Percentiles rank a stretch among this genome's conserved stretches.
Conservation (phyloP, 2,113 vertebrate species). For the Sminthopsis crassicaudata region DNA sequence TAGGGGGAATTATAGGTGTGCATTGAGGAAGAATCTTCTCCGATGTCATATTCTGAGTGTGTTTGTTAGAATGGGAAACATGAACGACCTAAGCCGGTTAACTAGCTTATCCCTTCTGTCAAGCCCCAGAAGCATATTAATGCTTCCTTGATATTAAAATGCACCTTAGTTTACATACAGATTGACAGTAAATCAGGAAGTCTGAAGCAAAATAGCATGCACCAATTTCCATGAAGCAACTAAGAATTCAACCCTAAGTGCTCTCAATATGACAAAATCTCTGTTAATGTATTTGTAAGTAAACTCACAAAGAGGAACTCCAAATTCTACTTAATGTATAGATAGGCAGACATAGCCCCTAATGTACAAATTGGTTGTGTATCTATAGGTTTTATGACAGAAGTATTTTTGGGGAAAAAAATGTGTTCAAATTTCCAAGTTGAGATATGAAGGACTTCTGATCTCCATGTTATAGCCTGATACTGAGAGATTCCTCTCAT, state of each 20-base stretch:
- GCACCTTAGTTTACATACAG: slow-evolving; percentile 80
- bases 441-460: not conserved
- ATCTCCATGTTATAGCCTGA: not conserved
- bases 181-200: slow-evolving; percentile 80
- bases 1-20: slow-evolving; percentile 64
- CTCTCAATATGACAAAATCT: slow-evolving; percentile 65
- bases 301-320: slow-evolving; percentile 77
- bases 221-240: slow-evolving; percentile 76
- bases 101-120: slow-evolving; percentile 74
- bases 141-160: slow-evolving; percentile 77
- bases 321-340: slow-evolving; percentile 48
- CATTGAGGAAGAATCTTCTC: slow-evolving; percentile 63
- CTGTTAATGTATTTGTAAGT: slow-evolving; percentile 75
- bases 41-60: slow-evolving; percentile 58
- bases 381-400: not conserved
- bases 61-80: slow-evolving; percentile 71
- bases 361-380: not conserved
- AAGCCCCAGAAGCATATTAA: slow-evolving; percentile 69
- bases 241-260: slow-evolving; percentile 74
- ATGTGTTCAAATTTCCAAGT: not conserved
- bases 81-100: slow-evolving; percentile 67
- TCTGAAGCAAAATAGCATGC: slow-evolving; percentile 71
- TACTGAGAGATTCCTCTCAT: not conserved
- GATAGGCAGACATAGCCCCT: not conserved
- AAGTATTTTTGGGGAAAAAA: not conserved